Evolutionary conservation across 2,888 invertebrate genomes (phyloP), one percentile per base, ranked within the genome.

Genomic region (Polyploca ridens): DNA sequence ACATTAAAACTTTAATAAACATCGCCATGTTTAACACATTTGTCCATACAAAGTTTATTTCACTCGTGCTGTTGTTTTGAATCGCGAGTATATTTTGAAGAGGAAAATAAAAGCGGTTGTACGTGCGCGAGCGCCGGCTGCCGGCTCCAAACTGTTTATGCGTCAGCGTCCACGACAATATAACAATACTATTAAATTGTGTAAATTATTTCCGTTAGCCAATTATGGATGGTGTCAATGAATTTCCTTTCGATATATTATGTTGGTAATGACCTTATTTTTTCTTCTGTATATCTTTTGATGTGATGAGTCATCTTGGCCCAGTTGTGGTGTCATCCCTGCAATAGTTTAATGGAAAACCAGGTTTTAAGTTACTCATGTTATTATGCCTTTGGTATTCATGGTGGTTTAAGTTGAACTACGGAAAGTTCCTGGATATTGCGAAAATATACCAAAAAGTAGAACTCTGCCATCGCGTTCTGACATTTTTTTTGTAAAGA

Each of bases 71-170:
- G 5, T 19, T n/a, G 54, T 54, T 16, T 54, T 10, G 54, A 54
- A 19, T 19, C 54, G 46, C 46, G 54, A 19, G 16, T 54, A 5
- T 54, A 54, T 54, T 6, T 4, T 46, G n/a, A 10, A n/a, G 14
- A n/a, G 14, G 14, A 7, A 46, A 11, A 11, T 16, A 10, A 3
- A 13, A 60, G n/a, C 35, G 35, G 38, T 10, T 8, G 1, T 19
- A 41, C 44, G 61, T 61, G 57, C 57, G 63, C 63, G 14, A 41
- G 63, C 49, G 63, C 38, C 63, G 62, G 35, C 8, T 57, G 63
- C 63, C 58, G 14, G 58, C 57, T 16, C 41, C 57, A 16, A 38
- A 58, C 63, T 35, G 38, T 38, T 38, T 58, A 41, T 38, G 54
- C 54, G 33, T 14, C 49, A n/a, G 35, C 19, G 63, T 27, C 58